A percentile compares a stretch with the other conserved stretches of the same genome.
Conservation (phyloP, 2,888 invertebrate species). For the Aleiodes leptofemur region DNA sequence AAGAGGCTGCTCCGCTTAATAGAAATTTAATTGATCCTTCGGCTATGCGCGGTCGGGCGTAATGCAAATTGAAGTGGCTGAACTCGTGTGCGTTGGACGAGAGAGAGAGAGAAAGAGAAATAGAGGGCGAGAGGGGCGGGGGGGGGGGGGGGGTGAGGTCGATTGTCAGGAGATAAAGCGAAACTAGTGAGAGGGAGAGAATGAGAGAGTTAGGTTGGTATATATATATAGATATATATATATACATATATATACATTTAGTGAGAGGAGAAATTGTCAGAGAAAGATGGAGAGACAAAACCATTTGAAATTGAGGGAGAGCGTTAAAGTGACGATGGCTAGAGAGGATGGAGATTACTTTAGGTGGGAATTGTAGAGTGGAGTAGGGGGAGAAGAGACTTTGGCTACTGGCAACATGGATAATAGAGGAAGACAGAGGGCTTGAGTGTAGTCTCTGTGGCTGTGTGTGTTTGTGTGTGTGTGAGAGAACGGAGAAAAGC, state of each 20-base stretch:
- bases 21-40: constrained; percentile 74
- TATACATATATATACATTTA: neutral
- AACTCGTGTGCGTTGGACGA: constrained; percentile 45
- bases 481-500: constrained; percentile 16
- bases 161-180: constrained; percentile 46
- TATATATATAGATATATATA: neutral
- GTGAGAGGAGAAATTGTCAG: constrained; percentile 6
- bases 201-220: constrained; percentile 1
- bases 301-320: constrained; percentile 31
- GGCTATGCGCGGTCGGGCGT: constrained; percentile 69
- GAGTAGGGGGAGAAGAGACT: constrained; percentile 9
- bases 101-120: constrained; percentile 27
- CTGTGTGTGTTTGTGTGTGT: constrained; percentile 4
- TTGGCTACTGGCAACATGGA: constrained; percentile 60
- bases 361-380: constrained; percentile 50
- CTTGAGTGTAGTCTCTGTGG: constrained; percentile 23
- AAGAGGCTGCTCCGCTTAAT: constrained; percentile 62
- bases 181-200: constrained; percentile 30
- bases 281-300: constrained; percentile 13
- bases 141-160: constrained; percentile 10
- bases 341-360: constrained; percentile 41
- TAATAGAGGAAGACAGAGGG: neutral
- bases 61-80: constrained; percentile 69
- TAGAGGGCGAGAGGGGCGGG: too few relatives aligned
- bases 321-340: constrained; percentile 40